Percentiles rank a stretch among this genome's conserved stretches.
Evolutionary conservation across 2,113 vertebrate species (phyloP).

Genomic region (Gasterosteus nipponicus): DNA sequence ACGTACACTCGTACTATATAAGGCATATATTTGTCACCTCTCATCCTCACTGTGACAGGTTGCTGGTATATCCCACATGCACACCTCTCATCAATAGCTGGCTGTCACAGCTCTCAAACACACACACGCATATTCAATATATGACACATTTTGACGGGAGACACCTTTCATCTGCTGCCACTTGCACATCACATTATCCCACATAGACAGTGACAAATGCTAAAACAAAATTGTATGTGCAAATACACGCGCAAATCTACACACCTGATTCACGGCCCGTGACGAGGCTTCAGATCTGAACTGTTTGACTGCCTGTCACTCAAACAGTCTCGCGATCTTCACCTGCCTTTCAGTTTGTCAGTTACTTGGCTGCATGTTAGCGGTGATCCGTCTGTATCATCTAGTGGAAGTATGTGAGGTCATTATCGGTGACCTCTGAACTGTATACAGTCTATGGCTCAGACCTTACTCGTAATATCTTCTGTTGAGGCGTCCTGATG

Average conservation of each 20-base stretch:
- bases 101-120: not conserved
- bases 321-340: slow-evolving; percentile 20
- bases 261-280: slow-evolving; percentile 17
- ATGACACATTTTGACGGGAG: not conserved
- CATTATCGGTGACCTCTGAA: not conserved
- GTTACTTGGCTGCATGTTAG: not conserved
- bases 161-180: slow-evolving; percentile 39
- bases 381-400: slow-evolving; percentile 6
- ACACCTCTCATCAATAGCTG: slow-evolving; percentile 4
- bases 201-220: slow-evolving; percentile 13
- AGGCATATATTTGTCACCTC: not conserved
- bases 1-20: not conserved
- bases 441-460: not conserved
- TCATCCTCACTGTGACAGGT: slow-evolving; percentile 1
- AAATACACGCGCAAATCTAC: not conserved
- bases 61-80: not conserved
- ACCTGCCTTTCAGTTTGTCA: slow-evolving; percentile 17
- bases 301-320: slow-evolving; percentile 34
- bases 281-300: slow-evolving; percentile 39
- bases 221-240: not conserved
- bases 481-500: not conserved
- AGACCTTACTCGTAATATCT: not conserved
- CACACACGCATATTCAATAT: not conserved
- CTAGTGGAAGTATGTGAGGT: too few relatives aligned
- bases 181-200: slow-evolving; percentile 31